Conservation (phyloP, 2,888 invertebrate species). For the Yponomeuta sedellus region DNA sequence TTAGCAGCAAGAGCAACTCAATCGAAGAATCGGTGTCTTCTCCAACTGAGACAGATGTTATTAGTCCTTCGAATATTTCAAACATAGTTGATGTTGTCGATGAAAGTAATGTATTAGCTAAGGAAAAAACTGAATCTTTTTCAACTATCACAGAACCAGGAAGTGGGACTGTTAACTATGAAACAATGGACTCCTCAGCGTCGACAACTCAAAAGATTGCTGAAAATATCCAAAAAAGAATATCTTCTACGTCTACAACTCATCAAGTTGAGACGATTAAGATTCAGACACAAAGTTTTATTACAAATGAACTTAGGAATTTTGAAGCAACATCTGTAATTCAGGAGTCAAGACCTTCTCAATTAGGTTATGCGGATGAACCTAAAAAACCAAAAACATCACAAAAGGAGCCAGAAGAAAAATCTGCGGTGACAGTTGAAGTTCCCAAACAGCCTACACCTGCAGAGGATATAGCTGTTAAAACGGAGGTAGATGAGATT, state of each 20-base stretch:
- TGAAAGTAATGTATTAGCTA: neutral
- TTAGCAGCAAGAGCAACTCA: slow-evolving; percentile 78
- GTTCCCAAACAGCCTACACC: neutral
- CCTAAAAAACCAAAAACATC: neutral
- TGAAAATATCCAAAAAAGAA: neutral
- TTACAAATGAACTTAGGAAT: neutral
- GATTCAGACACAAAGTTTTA: neutral
- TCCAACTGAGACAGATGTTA: slow-evolving; percentile 21
- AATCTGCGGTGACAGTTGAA: slow-evolving; percentile 22
- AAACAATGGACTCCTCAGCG: neutral
- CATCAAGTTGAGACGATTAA: neutral
- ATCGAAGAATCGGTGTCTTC: slow-evolving; percentile 21
- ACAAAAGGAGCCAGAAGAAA: neutral
- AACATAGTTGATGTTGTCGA: neutral
- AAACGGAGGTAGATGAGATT: slow-evolving; percentile 38
- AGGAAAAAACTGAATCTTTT: neutral
- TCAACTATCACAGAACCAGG: neutral
- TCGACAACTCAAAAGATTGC: neutral
- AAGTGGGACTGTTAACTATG: neutral
- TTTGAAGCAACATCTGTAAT: neutral
- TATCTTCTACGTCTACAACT: neutral
- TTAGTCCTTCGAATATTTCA: slow-evolving; percentile 21
- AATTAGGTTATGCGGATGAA: neutral
- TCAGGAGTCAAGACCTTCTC: neutral
- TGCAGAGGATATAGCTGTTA: neutral